Percentiles rank a stretch among this genome's conserved stretches.
Evolutionary conservation across 2,113 vertebrate genomes (phyloP).

Genomic region (Toxostoma redivivum): DNA sequence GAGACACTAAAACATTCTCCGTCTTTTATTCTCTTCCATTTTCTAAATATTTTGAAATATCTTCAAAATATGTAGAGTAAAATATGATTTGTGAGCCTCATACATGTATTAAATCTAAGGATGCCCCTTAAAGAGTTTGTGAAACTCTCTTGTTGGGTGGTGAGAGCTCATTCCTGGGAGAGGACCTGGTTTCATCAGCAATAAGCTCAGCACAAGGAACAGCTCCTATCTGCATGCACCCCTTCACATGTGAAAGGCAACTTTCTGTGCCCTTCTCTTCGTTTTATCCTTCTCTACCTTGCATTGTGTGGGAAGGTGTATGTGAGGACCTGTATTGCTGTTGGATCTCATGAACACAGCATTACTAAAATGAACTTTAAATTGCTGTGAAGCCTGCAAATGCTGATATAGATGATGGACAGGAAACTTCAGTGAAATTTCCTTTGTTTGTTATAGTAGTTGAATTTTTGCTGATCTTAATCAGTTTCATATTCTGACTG

Average conservation of each 20-base stretch:
- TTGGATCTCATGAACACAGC: background rate
- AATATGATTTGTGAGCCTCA: background rate
- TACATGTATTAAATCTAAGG: background rate
- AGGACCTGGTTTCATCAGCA: background rate
- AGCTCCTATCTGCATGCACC: background rate
- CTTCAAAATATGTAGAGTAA: background rate
- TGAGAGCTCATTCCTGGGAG: background rate
- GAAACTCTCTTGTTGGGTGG: background rate
- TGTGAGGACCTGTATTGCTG: background rate
- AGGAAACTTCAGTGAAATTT: constrained; percentile 28
- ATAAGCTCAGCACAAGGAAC: background rate
- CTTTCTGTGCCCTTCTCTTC: background rate
- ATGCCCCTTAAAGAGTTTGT: background rate
- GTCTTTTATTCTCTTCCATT: background rate
- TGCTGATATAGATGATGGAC: constrained; percentile 20
- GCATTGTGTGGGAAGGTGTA: background rate
- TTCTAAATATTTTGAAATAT: background rate
- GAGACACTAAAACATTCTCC: background rate
- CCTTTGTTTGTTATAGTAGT: constrained; percentile 32
- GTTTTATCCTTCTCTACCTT: background rate
- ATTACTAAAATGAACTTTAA: background rate
- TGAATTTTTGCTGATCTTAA: constrained; percentile 67
- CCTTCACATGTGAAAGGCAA: accelerated
- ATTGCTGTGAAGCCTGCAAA: constrained; percentile 21
- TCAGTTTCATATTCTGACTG: constrained; percentile 33